These are phyloP conservation scores for Tringa solitaria DNA, from an alignment of 2,113 vertebrate species.

Conservation along the genomic window DNA sequence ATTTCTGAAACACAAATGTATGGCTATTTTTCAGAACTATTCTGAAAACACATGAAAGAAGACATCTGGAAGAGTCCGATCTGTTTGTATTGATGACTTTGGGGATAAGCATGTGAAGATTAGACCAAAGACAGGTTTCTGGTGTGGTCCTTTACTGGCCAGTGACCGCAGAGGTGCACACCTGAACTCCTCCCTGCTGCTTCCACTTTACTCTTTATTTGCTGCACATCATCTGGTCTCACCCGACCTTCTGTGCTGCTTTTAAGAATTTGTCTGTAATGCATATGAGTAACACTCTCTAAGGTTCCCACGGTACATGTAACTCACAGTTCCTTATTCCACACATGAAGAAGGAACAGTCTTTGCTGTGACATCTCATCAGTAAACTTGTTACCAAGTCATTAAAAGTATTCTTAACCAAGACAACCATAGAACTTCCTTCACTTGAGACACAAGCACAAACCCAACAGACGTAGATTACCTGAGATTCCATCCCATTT, in stretches of 20 bases:
- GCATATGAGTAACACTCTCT: neutral
- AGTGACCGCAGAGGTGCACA: too few species aligned
- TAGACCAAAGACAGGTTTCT: neutral
- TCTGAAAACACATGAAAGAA: neutral
- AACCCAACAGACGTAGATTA: neutral
- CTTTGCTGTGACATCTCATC: neutral
- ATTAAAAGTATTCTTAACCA: neutral
- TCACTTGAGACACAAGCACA: neutral
- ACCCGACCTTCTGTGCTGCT: neutral
- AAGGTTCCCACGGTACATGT: fast-evolving
- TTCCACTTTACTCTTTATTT: neutral
- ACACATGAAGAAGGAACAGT: neutral
- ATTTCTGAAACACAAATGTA: neutral
- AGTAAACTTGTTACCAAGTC: neutral
- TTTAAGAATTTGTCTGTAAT: neutral
- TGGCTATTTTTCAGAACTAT: neutral
- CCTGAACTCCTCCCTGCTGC: neutral
- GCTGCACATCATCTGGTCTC: neutral
- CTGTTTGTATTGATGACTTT: neutral
- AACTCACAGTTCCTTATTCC: neutral
- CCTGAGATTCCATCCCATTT: neutral
- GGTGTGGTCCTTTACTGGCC: neutral
- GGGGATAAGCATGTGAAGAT: neutral
- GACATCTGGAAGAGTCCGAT: neutral
- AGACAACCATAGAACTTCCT: neutral